Evolutionary conservation across 2,888 invertebrate genomes (phyloP), one percentile per base, ranked within the genome.

Genomic region (Caenorhabditis sinica): DNA sequence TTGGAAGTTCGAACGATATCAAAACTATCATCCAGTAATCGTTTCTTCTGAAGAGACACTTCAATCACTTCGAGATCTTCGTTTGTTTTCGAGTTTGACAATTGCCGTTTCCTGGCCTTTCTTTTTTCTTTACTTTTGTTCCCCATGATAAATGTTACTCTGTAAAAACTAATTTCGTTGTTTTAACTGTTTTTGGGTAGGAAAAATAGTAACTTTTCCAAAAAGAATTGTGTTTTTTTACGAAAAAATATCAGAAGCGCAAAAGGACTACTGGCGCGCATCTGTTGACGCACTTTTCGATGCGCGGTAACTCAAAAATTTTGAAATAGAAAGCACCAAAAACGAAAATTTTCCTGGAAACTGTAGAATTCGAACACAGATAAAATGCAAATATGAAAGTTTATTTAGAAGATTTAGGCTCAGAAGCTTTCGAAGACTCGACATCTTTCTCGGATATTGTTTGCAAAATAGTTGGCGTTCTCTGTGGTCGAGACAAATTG

Each of bases 61-160:
- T 85, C 82, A 30, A 82, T 82, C 3, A 85, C 82, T 63, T 85
- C 71, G 6, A 82, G 40, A 65, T 82, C 82, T 56, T 82, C 74
- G 25, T 77, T 74, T 2, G 76, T 82, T 68, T 85, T 82, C 23
- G 85, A 74, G 36, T 82, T 72, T n/a, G 85, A 81, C 15, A 80
- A 63, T 56, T 82, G 85, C 11, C 85, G 77, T 28, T 85, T 85
- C 30, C 82, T 61, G 9, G 73, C 74, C 65, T 82, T 85, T 75
- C 49, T 53, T 61, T 71, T 84, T 33, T 84, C 76, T 68, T 76
- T 84, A 45, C 58, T 85, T 71, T 85, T 85, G n/a, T 82, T 82
- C 17, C 72, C 80, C 80, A 80, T 80, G 9, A 25, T 25, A 66
- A 61, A 30, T 49, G 61, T 13, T 30, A 72, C 60, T 33, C 72